Percentiles rank a stretch among this genome's conserved stretches.
phyloP scores from a whole-genome alignment of 2,888 invertebrate genomes.

The Yponomeuta plumbellus region DNA sequence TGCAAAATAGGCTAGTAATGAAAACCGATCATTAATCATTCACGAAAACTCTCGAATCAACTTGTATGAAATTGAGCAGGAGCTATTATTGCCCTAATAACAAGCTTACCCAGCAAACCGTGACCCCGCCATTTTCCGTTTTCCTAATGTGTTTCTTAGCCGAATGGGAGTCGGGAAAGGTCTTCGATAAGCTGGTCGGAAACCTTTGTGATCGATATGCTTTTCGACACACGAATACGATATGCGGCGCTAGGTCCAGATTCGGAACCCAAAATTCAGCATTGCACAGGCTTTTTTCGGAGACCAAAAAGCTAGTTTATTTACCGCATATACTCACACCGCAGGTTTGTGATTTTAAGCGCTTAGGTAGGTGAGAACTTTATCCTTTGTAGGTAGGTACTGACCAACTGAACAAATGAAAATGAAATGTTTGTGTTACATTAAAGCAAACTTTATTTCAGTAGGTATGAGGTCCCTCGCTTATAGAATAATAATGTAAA shows the following conservation, averaged over 20 bases:
- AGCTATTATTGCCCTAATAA: not conserved
- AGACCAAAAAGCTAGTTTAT: too few relatives aligned
- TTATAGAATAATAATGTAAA: too few relatives aligned
- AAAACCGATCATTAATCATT: not conserved
- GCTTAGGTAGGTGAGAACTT: too few relatives aligned
- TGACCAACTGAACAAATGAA: too few relatives aligned
- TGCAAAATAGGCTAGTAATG: not conserved
- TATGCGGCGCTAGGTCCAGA: not conserved
- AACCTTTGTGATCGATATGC: conserved; percentile 1
- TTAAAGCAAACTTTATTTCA: too few relatives aligned
- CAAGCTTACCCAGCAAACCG: not conserved
- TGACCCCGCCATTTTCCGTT: not conserved
- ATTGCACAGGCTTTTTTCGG: too few relatives aligned
- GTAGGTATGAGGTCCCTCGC: too few relatives aligned
- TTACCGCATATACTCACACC: too few relatives aligned
- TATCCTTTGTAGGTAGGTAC: too few relatives aligned
- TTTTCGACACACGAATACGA: not conserved
- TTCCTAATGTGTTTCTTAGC: not conserved
- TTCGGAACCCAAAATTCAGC: too few relatives aligned
- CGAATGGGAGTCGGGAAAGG: not conserved
- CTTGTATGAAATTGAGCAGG: not conserved
- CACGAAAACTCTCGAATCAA: not conserved
- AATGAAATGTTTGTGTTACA: too few relatives aligned
- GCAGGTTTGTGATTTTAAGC: too few relatives aligned
- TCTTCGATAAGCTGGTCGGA: not conserved